Evolutionary conservation across 1,140 invertebrate genomes (phyloP).

Genomic region (Dysdera silvatica): DNA sequence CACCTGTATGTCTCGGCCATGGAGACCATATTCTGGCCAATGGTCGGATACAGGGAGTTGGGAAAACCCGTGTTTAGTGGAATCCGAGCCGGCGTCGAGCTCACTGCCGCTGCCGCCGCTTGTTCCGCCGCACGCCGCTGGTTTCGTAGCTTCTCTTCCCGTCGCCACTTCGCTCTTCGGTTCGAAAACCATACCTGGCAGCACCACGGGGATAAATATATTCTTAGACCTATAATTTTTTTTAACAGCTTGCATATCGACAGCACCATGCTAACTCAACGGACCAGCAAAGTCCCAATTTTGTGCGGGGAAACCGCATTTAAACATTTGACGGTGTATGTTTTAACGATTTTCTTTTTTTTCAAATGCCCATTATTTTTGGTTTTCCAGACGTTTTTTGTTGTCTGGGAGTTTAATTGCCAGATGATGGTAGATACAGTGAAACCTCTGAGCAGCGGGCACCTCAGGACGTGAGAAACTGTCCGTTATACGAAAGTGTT

Average conservation of each 20-base stretch:
- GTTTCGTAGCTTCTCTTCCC: constrained; percentile 80
- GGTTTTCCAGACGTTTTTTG: too few species aligned
- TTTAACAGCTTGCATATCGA: background rate
- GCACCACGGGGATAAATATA: background rate
- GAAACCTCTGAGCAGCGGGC: too few species aligned
- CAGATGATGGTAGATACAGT: too few species aligned
- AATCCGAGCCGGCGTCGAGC: constrained; percentile 29
- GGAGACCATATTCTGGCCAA: constrained; percentile 42
- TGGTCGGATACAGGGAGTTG: constrained; percentile 44
- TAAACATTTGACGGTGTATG: too few species aligned
- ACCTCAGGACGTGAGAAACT: too few species aligned
- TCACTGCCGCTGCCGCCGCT: constrained; percentile 35
- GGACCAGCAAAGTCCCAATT: too few species aligned
- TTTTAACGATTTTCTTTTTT: too few species aligned
- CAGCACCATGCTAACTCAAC: too few species aligned
- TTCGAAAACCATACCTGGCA: constrained; percentile 95
- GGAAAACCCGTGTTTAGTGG: constrained; percentile 45
- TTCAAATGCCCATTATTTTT: too few species aligned
- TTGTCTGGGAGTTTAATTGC: too few species aligned
- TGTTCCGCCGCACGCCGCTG: constrained; percentile 41
- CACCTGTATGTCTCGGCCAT: constrained; percentile 30
- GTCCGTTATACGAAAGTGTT: too few species aligned
- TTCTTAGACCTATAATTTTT: background rate
- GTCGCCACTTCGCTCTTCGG: constrained; percentile 92
- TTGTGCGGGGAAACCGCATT: too few species aligned